Percentiles rank a stretch among this genome's conserved stretches.
These are phyloP conservation scores for Hycleus cichorii DNA, from an alignment of 1,140 invertebrate genomes.

Conservation along the genomic window DNA sequence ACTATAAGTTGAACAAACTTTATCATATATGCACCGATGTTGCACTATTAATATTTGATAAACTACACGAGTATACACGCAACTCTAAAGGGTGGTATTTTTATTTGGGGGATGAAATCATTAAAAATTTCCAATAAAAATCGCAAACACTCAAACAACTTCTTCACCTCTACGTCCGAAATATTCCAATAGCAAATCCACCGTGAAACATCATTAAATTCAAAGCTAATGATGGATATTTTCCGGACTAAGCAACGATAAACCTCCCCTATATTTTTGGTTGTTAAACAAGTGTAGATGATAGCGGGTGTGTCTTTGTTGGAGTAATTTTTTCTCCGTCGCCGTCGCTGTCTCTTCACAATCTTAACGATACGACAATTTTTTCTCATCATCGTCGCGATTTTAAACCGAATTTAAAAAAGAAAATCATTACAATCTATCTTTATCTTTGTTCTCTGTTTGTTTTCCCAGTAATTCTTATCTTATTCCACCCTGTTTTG, in stretches of 20 bases:
- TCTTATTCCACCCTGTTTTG: conserved; percentile 7
- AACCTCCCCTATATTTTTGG: conserved; percentile 1
- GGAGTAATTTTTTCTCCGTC: background rate
- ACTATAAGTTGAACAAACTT: too few species aligned
- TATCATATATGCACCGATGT: too few species aligned
- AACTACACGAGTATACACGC: too few species aligned
- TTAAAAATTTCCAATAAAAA: too few species aligned
- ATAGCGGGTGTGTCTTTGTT: background rate
- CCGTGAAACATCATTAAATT: conserved; percentile 25
- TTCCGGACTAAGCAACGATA: conserved; percentile 1
- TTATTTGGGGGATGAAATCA: too few species aligned
- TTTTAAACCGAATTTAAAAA: too few species aligned
- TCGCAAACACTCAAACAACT: too few species aligned
- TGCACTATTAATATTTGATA: too few species aligned
- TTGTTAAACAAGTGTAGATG: background rate
- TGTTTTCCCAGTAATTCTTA: conserved; percentile 26
- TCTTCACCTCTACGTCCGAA: too few species aligned
- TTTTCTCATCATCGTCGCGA: too few species aligned
- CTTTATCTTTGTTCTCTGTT: conserved; percentile 11
- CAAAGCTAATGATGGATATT: conserved; percentile 19
- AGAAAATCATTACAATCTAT: conserved; percentile 16
- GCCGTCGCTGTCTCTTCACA: conserved; percentile 18
- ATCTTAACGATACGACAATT: conserved; percentile 9
- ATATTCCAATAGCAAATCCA: background rate
- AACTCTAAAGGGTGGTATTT: too few species aligned